Evolutionary conservation across 1,140 invertebrate species (phyloP).

Genomic region (Triops longicaudatus): DNA sequence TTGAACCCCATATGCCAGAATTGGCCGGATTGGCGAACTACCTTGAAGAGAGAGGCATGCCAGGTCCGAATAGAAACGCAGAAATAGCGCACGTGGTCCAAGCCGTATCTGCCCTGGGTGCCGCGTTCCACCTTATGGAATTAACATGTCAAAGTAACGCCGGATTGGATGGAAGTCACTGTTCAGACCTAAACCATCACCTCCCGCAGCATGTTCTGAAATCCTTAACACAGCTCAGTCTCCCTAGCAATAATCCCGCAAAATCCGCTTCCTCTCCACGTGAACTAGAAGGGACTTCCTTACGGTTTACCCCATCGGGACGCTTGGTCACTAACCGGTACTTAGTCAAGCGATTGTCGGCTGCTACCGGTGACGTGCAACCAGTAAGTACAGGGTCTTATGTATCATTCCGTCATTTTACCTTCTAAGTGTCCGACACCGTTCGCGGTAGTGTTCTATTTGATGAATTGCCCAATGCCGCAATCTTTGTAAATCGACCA

Average conservation of each 20-base stretch:
- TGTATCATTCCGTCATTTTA: background rate
- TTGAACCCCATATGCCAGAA: constrained; percentile 29
- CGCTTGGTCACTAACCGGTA: constrained; percentile 27
- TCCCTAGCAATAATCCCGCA: constrained; percentile 11
- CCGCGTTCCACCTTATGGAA: constrained; percentile 28
- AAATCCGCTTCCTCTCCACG: constrained; percentile 19
- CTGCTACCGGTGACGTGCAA: constrained; percentile 23
- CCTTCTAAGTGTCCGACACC: no score
- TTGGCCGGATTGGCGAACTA: constrained; percentile 25
- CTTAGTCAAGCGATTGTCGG: constrained; percentile 23
- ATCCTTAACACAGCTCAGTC: constrained; percentile 22
- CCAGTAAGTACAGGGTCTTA: background rate
- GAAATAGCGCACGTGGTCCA: constrained; percentile 28
- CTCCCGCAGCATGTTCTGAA: constrained; percentile 23
- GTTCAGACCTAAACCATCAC: background rate
- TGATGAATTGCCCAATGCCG: no score
- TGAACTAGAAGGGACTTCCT: constrained; percentile 24
- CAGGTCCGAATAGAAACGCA: constrained; percentile 18
- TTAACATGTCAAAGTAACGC: constrained; percentile 19
- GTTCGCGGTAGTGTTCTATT: no score
- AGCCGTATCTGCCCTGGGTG: constrained; percentile 27
- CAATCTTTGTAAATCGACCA: no score
- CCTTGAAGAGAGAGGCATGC: constrained; percentile 16
- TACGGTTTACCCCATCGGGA: constrained; percentile 25
- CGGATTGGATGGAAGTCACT: background rate